Evolutionary conservation across 2,888 invertebrate species (phyloP), one percentile per base, ranked within the genome.

Genomic region (Ashinkailepas kermadecensis): DNA sequence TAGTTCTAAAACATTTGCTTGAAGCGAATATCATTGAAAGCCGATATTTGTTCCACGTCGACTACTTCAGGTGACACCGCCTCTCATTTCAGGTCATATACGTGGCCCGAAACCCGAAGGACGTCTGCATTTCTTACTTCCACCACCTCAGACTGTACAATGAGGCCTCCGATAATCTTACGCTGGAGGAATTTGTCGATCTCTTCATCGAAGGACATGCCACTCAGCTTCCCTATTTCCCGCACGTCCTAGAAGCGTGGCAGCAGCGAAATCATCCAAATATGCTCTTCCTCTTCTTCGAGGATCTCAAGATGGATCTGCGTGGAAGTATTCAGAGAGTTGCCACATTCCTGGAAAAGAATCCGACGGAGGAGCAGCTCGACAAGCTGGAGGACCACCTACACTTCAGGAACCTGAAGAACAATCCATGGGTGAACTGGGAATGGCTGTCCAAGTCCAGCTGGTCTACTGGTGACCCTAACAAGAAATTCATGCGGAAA

Each of bases 101-200:
- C 84, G 86, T 89, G 54, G 86, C 87, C 15, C 86, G 89, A 78
- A 88, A 89, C 84, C 88, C 89, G 0, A 88, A 88, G 84, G 89
- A 89, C 85, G 86, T 86, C 11, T 86, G 86, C 9, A 88, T 89
- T 11, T 88, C 88, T 1, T 88, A 86, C 82, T 89, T 85, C 84
- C 86, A 88, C 84, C 88, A 87, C 83, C 23, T 67, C 18, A 18
- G 18, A 0, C 39, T 58, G n/a, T 54, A 62, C 11, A 59, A 25
- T 25, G 79, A 79, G 25, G 18, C 56, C 15, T 21, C 70, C 64
- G 25, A 56, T 9, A 67, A 78, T 62, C 15, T 80, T 84, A 85
- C 23, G 80, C 85, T 85, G 85, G 83, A 86, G 25, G 87, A 88
- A 58, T 88, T 88, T 83, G 86, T 87, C 70, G 85, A 86, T 59